These are phyloP conservation scores for Hoplodrina ambigua DNA, from an alignment of 2,888 invertebrate species.

Conservation along the genomic window DNA sequence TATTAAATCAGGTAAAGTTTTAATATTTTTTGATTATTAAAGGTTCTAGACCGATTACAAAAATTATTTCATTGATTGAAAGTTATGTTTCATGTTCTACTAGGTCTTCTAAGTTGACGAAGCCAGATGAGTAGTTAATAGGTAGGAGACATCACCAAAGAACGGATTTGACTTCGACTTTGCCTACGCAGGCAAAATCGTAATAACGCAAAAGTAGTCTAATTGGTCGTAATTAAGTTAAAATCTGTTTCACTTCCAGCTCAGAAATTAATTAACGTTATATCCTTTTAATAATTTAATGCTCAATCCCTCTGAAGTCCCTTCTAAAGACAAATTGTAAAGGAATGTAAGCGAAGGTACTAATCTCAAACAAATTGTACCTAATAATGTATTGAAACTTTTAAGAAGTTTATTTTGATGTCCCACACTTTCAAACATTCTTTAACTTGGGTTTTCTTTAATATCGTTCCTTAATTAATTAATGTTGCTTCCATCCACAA, in stretches of 20 bases:
- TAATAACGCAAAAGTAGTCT: not conserved
- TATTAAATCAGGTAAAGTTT: too few relatives aligned
- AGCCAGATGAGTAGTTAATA: too few relatives aligned
- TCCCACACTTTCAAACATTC: conserved; percentile 66
- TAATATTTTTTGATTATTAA: too few relatives aligned
- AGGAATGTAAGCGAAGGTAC: conserved; percentile 43
- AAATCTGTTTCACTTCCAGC: conserved; percentile 26
- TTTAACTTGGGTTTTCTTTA: conserved; percentile 67
- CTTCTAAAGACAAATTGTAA: conserved; percentile 56
- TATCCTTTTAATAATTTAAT: conserved; percentile 65
- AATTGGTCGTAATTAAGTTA: conserved; percentile 26
- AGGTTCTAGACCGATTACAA: not conserved
- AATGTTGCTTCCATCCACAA: conserved; percentile 54
- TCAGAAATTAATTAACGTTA: conserved; percentile 67
- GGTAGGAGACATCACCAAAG: too few relatives aligned
- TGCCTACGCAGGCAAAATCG: too few relatives aligned
- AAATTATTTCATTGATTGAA: too few relatives aligned
- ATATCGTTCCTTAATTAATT: conserved; percentile 71
- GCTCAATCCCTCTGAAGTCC: conserved; percentile 52
- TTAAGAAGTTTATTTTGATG: conserved; percentile 64
- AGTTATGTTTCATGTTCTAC: too few relatives aligned
- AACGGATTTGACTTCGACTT: too few relatives aligned
- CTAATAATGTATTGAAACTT: conserved; percentile 58
- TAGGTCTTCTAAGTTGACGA: too few relatives aligned
- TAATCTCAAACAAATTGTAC: conserved; percentile 59